Base-by-base conservation (phyloP, 2,888 invertebrate genomes). In the Ethmia dodecea region DNA sequence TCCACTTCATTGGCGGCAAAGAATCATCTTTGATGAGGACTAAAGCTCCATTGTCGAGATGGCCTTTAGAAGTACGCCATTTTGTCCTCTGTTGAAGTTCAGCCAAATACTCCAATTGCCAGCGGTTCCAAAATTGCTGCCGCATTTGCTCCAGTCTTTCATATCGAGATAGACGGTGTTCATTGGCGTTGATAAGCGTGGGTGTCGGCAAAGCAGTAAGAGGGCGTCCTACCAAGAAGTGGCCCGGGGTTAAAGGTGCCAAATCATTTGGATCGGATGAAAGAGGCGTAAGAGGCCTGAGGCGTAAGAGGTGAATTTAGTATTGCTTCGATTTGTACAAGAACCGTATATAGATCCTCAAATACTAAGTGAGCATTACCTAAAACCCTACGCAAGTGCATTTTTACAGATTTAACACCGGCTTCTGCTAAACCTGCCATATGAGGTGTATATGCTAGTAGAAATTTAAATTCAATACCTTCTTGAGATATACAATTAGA, bases 271-370 rank as follows among this genome's bases (percentile, higher is more conserved):
- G 42, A 18, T 45, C 37, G 16, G 31, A 24, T 2, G 40, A 38
- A 8, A 42, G 9, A 13, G 40, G 35, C 13, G 40, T 35, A 8
- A 22, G 31, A 24, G 3, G 40, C 37, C 10, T 40, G 9, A 13
- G 40, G 35, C 13, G 40, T 35, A 8, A 45, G 34, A n/a, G 42
- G 42, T 1, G 43, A 43, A 13, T 46, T 46, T 5, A 46, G 30
- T 11, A 43, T 35, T 2, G 38, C 38, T 20, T 38, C 38, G 13
- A 38, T 31, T 13, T 38, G 35, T 9, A 30, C 25, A 14, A 39
- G n/a, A 12, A 31, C 22, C 3, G 35, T 39, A 20, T 26, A 16
- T 1, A 37, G 13, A 14, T 37, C 37, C 28, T 37, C 37, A 10
- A 32, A 36, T 12, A 20, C 28, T 11, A 31, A 27, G 9, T 33